Base-by-base conservation (phyloP, 2,797 vertebrate species). In the Schizopygopsis pylzovi region DNA sequence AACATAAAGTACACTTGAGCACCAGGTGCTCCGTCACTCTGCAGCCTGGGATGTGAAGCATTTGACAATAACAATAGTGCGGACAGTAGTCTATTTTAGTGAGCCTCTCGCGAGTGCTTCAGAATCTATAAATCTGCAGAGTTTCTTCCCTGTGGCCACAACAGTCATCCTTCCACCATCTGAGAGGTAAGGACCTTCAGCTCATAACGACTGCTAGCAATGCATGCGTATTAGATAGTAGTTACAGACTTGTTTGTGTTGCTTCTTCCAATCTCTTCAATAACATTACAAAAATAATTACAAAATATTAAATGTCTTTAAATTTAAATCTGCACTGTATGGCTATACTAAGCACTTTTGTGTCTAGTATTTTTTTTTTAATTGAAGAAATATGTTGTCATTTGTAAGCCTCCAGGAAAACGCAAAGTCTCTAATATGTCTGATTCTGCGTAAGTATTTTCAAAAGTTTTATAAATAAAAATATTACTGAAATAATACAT, bases 21-120 rank as follows among this genome's bases (percentile, higher is more conserved):
- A 85, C 28, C 84, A 79, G 67, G 25, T 88, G 89, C 82, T 91
- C 61, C 37, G 87, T 88, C 85, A 68, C 43, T 82, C 52, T 41
- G 39, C 78, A 88, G 85, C 28, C 86, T 79, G 89, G n/a, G 87
- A 92, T 90, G 85, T 80, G 41, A 81, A 84, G 83, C 87, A 91
- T 92, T 78, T 47, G 81, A 65, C 73, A 25, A 43, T 87, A 91
- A 92, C 91, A 93, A 93, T 93, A 92, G 90, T 87, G 92, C 81
- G 88, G 91, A 92, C 92, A 91, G 86, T 59, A 73, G 79, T 92
- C 94, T 96, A 95, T 96, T 96, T 96, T 94, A 92, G 94, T 93
- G 89, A 91, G 89, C 93, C 93, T 93, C 93, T 95, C 93, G 95
- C 92, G 92, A 90, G 92, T 83, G 88, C 83, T 56, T 87, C 79